phyloP scores from a whole-genome alignment of 2,797 vertebrate species.

The Myripristis jacobus region DNA sequence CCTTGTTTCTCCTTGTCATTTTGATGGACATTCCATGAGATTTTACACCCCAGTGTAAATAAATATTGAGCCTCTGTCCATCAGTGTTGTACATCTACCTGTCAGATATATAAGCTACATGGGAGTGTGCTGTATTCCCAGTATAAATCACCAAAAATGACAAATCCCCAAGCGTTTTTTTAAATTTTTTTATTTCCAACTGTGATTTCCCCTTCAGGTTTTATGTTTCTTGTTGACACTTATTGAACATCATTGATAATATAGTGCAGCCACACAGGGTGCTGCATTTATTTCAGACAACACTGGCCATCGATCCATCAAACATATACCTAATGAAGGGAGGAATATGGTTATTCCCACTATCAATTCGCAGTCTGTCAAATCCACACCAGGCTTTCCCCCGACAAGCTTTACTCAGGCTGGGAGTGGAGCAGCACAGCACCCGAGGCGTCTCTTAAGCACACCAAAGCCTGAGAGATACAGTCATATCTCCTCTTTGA shows the following conservation, averaged over 20 bases:
- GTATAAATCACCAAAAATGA: slow-evolving; percentile 15
- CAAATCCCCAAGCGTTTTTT: slow-evolving; percentile 8
- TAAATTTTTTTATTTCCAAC: neutral
- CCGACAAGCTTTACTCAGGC: slow-evolving; percentile 21
- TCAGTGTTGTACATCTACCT: neutral
- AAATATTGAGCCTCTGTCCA: neutral
- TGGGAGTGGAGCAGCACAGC: slow-evolving; percentile 38
- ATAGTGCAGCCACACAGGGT: neutral
- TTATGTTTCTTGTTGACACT: slow-evolving; percentile 4
- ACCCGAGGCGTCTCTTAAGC: slow-evolving; percentile 65
- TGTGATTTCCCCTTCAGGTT: slow-evolving; percentile 9
- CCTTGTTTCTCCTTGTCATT: slow-evolving; percentile 5
- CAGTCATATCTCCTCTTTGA: slow-evolving; percentile 66
- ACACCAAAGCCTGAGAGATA: slow-evolving; percentile 64
- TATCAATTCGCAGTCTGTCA: slow-evolving; percentile 52
- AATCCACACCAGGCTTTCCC: slow-evolving; percentile 22
- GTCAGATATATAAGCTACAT: neutral
- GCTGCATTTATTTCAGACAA: slow-evolving; percentile 27
- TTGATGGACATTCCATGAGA: neutral
- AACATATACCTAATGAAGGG: slow-evolving; percentile 19
- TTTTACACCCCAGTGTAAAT: neutral
- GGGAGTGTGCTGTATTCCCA: neutral
- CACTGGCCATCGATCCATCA: slow-evolving; percentile 6
- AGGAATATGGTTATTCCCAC: slow-evolving; percentile 48
- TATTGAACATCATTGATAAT: slow-evolving; percentile 17